Evolutionary conservation across 1,140 invertebrate genomes (phyloP), one percentile per base, ranked within the genome.

Genomic region (Paraescarpia echinospica): DNA sequence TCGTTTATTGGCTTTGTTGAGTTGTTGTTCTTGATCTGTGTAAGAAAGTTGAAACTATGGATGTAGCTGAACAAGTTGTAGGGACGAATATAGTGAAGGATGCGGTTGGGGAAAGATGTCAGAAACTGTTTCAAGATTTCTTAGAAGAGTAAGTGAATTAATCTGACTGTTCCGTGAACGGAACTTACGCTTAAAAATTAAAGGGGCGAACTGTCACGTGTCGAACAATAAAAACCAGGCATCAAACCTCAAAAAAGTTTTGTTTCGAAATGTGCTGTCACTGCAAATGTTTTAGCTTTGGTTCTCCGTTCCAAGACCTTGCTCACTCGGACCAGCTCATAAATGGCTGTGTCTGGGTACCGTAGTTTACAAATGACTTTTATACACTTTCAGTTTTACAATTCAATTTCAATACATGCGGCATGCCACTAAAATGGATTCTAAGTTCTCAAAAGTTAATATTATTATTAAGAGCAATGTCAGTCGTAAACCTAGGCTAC

Each of bases 101-200:
- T 97, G 98, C 98, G 95, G 97, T 99, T 93, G 98, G 98, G 92
- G 97, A 98, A 59, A 97, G 98, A 91, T 98, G 98, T 95, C 98
- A 99, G 96, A 99, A 99, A 96, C 96, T 99, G 34, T 99, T 99
- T 96, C 98, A 99, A 95, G 98, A 99, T 96, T 99, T 99, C 95
- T 97, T 99, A 34, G 98, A 99, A 96, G 98, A 98, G 98, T 99
- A 97, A 97, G 98, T 97, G 93, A 35, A 35, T 41, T 27, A 31
- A 91, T 94, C 90, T 88, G 33, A 51, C 34, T 59, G 93, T 33
- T 91, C 12, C 92, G n/a, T 89, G 18, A 27, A 27, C 59, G n/a
- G n/a, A n/a, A n/a, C 22, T 77, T 18, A 77, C 0, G 18, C 48
- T 9, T 48, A 77, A 77, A 77, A 77, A 27, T 77, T 77, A 77